phyloP scores from a whole-genome alignment of 2,113 vertebrate species.

The Turdus rufiventris region DNA sequence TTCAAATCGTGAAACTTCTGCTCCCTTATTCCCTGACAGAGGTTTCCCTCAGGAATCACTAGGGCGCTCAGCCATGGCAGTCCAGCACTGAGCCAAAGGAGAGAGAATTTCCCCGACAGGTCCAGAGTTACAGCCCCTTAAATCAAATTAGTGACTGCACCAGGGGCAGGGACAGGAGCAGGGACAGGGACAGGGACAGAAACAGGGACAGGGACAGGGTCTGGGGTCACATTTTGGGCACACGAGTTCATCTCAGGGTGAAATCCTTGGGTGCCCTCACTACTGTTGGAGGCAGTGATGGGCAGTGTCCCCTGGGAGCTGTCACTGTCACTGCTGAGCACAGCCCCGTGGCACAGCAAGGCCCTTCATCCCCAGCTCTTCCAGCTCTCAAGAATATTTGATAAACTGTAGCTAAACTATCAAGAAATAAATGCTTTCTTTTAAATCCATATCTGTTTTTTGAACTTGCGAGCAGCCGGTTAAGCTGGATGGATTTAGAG shows the following conservation, averaged over 20 bases:
- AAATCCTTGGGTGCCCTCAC: neutral
- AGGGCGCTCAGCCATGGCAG: fast-evolving
- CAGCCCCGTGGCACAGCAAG: neutral
- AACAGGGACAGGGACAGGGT: neutral
- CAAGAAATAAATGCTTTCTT: slow-evolving; percentile 7
- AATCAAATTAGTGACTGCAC: neutral
- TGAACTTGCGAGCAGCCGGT: neutral
- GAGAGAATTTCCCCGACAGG: neutral
- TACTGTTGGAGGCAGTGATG: neutral
- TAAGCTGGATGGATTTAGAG: slow-evolving; percentile 18
- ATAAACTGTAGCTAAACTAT: neutral
- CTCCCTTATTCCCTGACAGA: neutral
- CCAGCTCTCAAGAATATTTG: neutral
- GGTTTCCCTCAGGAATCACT: neutral
- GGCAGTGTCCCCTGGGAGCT: neutral
- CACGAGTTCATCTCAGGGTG: neutral
- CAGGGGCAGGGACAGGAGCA: neutral
- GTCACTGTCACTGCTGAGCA: neutral
- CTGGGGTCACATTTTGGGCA: neutral
- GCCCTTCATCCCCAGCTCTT: neutral
- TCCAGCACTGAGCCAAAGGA: neutral
- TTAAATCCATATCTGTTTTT: neutral
- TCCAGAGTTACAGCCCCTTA: neutral
- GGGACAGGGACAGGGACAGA: neutral
- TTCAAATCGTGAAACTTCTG: neutral